Evolutionary conservation across 2,797 vertebrate species (phyloP).

Genomic region (Diplodus sargus): DNA sequence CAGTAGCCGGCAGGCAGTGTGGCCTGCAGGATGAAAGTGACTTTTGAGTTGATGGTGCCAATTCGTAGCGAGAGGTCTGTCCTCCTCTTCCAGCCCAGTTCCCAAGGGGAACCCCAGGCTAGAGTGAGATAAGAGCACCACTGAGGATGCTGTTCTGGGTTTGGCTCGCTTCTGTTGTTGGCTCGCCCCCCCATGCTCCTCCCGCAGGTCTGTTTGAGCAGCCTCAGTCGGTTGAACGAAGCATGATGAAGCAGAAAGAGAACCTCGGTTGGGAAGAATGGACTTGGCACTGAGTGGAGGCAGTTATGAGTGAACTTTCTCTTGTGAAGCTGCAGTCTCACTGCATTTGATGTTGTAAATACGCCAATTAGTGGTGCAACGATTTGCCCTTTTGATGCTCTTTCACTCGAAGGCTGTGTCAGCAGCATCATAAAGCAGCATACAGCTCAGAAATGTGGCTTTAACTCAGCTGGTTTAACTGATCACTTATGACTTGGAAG

Average conservation of each 20-base stretch:
- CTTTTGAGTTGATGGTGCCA: conserved; percentile 51
- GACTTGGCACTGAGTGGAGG: conserved; percentile 28
- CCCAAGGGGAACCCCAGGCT: conserved; percentile 61
- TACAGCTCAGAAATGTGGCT: conserved; percentile 14
- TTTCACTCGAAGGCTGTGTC: conserved; percentile 8
- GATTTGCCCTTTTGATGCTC: conserved; percentile 14
- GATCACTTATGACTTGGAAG: conserved; percentile 22
- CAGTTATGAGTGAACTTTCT: conserved; percentile 29
- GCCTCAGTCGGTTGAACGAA: conserved; percentile 57
- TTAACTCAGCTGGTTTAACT: conserved; percentile 6
- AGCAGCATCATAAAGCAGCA: conserved; percentile 3
- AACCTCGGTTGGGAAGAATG: conserved; percentile 33
- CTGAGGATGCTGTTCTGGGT: conserved; percentile 57
- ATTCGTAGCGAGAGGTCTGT: conserved; percentile 32
- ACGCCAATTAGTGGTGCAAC: conserved; percentile 8
- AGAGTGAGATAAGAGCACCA: conserved; percentile 68
- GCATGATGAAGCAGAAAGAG: conserved; percentile 60
- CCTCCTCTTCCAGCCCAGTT: conserved; percentile 41
- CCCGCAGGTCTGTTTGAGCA: conserved; percentile 62
- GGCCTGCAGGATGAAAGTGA: conserved; percentile 44
- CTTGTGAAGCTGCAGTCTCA: not conserved
- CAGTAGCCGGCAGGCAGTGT: conserved; percentile 20
- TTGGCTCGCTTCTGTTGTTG: conserved; percentile 64
- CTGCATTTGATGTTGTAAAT: conserved; percentile 1
- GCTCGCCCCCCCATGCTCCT: conserved; percentile 51